These are phyloP conservation scores for Stenodera caucasica DNA, from an alignment of 2,888 invertebrate species.

Conservation along the genomic window DNA sequence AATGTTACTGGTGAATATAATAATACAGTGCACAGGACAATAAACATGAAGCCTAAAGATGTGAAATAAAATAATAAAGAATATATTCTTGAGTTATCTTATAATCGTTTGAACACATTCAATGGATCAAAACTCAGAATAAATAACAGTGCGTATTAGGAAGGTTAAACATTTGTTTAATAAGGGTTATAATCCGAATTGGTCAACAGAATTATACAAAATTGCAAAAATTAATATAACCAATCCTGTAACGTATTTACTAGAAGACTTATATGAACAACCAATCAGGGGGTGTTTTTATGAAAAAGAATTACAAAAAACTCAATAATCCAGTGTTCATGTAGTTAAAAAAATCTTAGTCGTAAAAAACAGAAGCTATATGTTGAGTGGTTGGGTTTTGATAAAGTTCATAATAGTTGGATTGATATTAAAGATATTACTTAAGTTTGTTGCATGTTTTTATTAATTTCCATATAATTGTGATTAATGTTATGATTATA, in stretches of 20 bases:
- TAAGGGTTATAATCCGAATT: conserved; percentile 46
- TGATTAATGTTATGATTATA: no score
- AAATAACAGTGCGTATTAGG: neutral
- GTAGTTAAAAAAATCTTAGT: neutral
- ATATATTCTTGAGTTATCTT: conserved; percentile 18
- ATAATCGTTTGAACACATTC: conserved; percentile 3
- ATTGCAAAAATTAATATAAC: conserved; percentile 39
- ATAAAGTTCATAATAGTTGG: neutral
- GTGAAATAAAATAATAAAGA: conserved; percentile 38
- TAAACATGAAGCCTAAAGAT: conserved; percentile 33
- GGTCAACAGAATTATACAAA: conserved; percentile 46
- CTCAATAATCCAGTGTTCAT: neutral
- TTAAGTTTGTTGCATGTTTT: no score
- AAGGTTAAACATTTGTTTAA: no score
- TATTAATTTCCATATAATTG: no score
- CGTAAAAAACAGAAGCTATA: neutral
- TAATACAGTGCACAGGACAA: conserved; percentile 35
- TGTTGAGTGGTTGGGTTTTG: neutral
- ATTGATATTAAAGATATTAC: neutral
- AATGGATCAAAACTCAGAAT: neutral
- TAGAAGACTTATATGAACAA: conserved; percentile 35
- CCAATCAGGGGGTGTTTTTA: conserved; percentile 42
- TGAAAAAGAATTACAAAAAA: conserved; percentile 33
- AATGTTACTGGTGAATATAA: conserved; percentile 35
- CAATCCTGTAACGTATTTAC: conserved; percentile 42